Conservation (phyloP, 2,113 vertebrate species). For the Perccottus glenii region DNA sequence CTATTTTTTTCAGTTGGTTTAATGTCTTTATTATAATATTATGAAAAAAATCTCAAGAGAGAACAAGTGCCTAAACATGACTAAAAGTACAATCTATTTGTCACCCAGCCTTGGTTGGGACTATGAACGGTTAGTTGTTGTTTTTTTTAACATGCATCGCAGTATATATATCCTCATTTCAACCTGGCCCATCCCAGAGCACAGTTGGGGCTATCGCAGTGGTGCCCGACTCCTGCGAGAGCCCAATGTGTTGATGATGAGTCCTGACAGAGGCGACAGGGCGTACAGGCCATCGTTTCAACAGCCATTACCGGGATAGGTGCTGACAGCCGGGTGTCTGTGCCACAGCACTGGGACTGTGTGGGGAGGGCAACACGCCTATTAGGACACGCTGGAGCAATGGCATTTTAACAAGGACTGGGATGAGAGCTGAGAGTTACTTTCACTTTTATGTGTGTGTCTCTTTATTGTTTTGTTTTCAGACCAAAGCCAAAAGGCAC, state of each 20-base stretch:
- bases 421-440: slow-evolving; percentile 23
- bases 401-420: slow-evolving; percentile 45
- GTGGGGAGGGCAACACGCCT: slow-evolving; percentile 1
- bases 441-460: slow-evolving; percentile 21
- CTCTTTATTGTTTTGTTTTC: slow-evolving; percentile 10
- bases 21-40: neutral
- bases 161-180: neutral
- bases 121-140: no score
- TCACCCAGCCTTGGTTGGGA: no score
- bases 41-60: neutral
- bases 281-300: slow-evolving; percentile 67
- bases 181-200: slow-evolving; percentile 38
- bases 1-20: neutral
- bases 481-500: neutral
- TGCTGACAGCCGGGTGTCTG: slow-evolving; percentile 62
- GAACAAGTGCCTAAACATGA: no score
- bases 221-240: slow-evolving; percentile 32
- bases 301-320: slow-evolving; percentile 70
- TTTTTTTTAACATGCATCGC: no score
- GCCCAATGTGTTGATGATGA: slow-evolving; percentile 44
- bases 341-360: slow-evolving; percentile 9
- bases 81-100: no score
- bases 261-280: slow-evolving; percentile 64
- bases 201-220: slow-evolving; percentile 24
- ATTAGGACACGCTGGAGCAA: slow-evolving; percentile 32